Conservation (phyloP, 2,888 invertebrate genomes). For the Chrysotoxum bicinctum region DNA sequence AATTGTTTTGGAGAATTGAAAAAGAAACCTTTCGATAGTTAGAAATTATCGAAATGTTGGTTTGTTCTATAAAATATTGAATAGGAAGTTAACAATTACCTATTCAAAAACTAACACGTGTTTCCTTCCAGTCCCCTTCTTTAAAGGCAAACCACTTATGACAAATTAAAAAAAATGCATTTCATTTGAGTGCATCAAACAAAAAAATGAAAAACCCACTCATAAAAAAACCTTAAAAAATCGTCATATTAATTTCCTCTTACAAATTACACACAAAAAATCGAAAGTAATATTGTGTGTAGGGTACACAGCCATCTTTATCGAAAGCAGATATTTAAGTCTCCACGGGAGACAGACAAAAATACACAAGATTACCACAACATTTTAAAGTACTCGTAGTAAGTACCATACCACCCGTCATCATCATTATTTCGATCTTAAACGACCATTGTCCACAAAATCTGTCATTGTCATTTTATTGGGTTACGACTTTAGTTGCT, state of each 20-base stretch:
- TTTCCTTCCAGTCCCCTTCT: too few species aligned
- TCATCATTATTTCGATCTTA: background rate
- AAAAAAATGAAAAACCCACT: background rate
- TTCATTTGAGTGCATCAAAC: background rate
- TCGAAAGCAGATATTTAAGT: constrained; percentile 15
- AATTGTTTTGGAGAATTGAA: too few species aligned
- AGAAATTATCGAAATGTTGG: too few species aligned
- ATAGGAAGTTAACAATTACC: too few species aligned
- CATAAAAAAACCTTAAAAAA: background rate
- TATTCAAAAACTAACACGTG: too few species aligned
- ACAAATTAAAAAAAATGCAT: background rate
- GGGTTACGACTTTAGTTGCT: background rate
- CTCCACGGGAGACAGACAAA: constrained; percentile 17
- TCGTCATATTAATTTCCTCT: constrained; percentile 16
- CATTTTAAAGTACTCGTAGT: background rate
- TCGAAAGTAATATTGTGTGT: background rate
- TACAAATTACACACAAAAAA: constrained; percentile 14
- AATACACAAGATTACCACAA: constrained; percentile 28
- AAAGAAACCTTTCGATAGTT: too few species aligned
- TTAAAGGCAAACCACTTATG: too few species aligned
- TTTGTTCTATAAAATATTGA: too few species aligned
- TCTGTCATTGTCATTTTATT: constrained; percentile 31
- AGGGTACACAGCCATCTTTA: background rate
- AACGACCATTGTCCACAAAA: constrained; percentile 40
- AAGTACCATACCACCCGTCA: background rate